These are phyloP conservation scores for Egretta garzetta DNA, from an alignment of 2,113 vertebrate genomes.

Conservation along the genomic window DNA sequence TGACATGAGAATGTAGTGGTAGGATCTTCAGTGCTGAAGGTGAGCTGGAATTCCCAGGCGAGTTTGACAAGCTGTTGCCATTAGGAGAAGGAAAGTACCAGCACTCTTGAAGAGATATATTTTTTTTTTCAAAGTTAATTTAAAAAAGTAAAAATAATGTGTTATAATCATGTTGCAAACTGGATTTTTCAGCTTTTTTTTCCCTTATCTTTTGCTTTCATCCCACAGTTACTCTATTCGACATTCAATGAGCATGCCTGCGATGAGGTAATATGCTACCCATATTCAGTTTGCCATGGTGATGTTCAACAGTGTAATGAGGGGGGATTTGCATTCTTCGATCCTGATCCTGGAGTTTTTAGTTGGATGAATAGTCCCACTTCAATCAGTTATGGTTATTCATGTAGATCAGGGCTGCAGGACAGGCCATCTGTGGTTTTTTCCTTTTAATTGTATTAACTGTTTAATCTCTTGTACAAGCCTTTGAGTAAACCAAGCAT, in stretches of 20 bases:
- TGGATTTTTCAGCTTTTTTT: constrained; percentile 48
- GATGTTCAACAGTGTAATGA: background rate
- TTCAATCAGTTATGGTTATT: constrained; percentile 30
- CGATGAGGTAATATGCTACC: constrained; percentile 89
- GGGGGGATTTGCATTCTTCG: background rate
- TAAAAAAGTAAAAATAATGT: background rate
- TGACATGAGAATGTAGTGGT: background rate
- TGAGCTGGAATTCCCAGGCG: background rate
- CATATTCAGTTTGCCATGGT: background rate
- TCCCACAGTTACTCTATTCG: constrained; percentile 91
- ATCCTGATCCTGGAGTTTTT: constrained; percentile 2
- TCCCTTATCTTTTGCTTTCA: constrained; percentile 70
- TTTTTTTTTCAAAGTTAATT: background rate
- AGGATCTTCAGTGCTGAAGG: background rate
- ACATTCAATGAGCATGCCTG: constrained; percentile 97
- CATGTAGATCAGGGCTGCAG: background rate
- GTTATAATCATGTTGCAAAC: background rate
- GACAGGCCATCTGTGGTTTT: background rate
- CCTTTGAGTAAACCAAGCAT: background rate
- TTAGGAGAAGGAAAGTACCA: background rate
- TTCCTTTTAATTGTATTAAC: constrained; percentile 20
- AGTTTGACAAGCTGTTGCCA: background rate
- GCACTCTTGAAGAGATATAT: background rate
- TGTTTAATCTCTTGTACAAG: background rate
- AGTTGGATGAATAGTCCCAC: background rate